These are phyloP conservation scores for Dendrophyllia cribrosa DNA, from an alignment of 64 coral and sea anemone species.

Conservation along the genomic window DNA sequence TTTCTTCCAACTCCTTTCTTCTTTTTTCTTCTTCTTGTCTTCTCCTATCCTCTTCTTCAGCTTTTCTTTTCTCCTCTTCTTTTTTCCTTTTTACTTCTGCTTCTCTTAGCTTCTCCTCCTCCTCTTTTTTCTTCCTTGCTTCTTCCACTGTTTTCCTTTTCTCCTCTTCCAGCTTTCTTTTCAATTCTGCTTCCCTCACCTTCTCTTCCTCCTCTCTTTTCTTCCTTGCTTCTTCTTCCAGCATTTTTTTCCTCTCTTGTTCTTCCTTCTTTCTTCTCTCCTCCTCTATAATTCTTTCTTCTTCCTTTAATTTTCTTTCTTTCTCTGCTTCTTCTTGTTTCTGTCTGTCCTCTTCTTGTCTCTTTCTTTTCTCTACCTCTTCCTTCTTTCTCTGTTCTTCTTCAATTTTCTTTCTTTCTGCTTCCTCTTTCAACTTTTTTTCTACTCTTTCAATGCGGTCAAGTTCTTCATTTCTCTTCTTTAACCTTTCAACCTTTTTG, in stretches of 20 bases:
- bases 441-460: constrained; percentile 75
- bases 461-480: constrained; percentile 66
- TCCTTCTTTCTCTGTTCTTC: constrained; percentile 15
- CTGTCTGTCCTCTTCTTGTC: constrained; percentile 20
- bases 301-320: constrained; percentile 18
- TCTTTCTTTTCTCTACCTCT: constrained; percentile 8
- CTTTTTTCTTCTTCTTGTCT: constrained; percentile 48
- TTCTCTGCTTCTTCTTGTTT: constrained; percentile 22
- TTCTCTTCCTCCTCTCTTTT: constrained; percentile 4
- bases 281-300: background rate
- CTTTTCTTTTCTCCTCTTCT: constrained; percentile 14
- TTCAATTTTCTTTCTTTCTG: constrained; percentile 47
- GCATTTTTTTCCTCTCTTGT: background rate
- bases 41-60: constrained; percentile 52
- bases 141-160: background rate
- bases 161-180: background rate
- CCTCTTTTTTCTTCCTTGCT: background rate
- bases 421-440: constrained; percentile 59
- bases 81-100: background rate
- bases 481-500: constrained; percentile 47
- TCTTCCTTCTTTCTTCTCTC: constrained; percentile 7
- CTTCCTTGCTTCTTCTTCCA: background rate
- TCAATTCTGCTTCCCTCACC: background rate
- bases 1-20: constrained; percentile 18
- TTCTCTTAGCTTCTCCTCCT: constrained; percentile 19